Evolutionary conservation across 2,888 invertebrate species (phyloP).

Genomic region (Pristionchus maxplancki): DNA sequence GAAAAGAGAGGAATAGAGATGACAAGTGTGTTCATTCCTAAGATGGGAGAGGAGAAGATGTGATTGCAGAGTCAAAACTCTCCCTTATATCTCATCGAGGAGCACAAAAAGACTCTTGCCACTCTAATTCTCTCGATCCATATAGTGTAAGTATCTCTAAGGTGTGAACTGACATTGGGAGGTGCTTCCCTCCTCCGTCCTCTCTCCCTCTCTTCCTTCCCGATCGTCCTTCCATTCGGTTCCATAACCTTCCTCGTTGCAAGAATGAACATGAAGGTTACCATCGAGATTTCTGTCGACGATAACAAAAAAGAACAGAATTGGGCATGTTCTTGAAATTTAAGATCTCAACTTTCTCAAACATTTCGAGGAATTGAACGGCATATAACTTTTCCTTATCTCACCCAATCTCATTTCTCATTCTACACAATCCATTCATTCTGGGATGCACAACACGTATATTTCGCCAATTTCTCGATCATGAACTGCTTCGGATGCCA

Average conservation of each 20-base stretch:
- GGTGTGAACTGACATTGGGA: conserved; percentile 24
- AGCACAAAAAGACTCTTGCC: not conserved
- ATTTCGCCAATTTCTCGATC: too few relatives aligned
- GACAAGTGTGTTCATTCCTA: not conserved
- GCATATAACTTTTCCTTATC: too few relatives aligned
- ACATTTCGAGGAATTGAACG: too few relatives aligned
- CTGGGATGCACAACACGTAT: too few relatives aligned
- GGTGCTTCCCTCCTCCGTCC: not conserved
- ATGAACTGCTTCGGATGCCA: too few relatives aligned
- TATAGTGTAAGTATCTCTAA: not conserved
- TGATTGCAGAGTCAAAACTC: not conserved
- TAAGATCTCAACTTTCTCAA: too few relatives aligned
- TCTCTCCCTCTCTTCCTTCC: not conserved
- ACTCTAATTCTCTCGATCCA: not conserved
- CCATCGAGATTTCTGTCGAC: not conserved
- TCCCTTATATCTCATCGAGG: not conserved
- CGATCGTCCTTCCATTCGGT: not conserved
- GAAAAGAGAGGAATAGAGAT: conserved; percentile 1
- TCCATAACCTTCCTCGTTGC: not conserved
- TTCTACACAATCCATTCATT: too few relatives aligned
- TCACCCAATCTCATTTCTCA: too few relatives aligned
- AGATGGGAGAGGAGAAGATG: not conserved
- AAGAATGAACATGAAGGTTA: not conserved
- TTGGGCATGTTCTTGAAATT: not conserved
- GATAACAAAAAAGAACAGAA: not conserved